Evolutionary conservation across 23 tunicate species (phyloP).

Genomic region (Trididemnum clinides): DNA sequence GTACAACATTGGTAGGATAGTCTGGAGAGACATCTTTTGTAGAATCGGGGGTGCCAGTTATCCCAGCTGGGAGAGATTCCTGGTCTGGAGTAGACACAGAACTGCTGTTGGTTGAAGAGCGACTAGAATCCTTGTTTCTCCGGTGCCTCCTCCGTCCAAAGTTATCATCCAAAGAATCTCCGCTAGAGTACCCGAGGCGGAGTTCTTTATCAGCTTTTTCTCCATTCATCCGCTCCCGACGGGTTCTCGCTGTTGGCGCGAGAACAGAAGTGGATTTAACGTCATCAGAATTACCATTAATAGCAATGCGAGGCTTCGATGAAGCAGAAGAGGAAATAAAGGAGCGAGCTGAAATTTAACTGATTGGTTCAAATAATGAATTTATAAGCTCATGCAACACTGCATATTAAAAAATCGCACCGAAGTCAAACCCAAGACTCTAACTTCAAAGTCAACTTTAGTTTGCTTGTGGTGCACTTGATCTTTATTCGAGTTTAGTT

Average conservation of each 20-base stretch:
- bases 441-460: too few relatives aligned
- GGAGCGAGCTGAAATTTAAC: too few relatives aligned
- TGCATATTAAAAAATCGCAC: too few relatives aligned
- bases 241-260: background rate
- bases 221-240: background rate
- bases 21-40: background rate
- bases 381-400: too few relatives aligned
- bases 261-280: background rate
- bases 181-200: background rate
- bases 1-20: background rate
- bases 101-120: conserved; percentile 20
- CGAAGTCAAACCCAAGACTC: too few relatives aligned
- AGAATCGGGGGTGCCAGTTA: background rate
- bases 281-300: too few relatives aligned
- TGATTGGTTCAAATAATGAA: too few relatives aligned
- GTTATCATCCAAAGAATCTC: too few relatives aligned
- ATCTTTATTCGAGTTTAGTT: too few relatives aligned
- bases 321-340: too few relatives aligned
- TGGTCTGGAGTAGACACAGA: conserved; percentile 24
- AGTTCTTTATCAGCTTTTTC: background rate
- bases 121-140: conserved; percentile 11
- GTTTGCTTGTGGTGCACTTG: too few relatives aligned
- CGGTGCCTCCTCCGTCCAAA: conserved; percentile 17
- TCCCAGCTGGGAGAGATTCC: background rate
- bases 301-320: too few relatives aligned